Conservation (phyloP, 2,888 invertebrate species). For the Cerceris ruficornis region DNA sequence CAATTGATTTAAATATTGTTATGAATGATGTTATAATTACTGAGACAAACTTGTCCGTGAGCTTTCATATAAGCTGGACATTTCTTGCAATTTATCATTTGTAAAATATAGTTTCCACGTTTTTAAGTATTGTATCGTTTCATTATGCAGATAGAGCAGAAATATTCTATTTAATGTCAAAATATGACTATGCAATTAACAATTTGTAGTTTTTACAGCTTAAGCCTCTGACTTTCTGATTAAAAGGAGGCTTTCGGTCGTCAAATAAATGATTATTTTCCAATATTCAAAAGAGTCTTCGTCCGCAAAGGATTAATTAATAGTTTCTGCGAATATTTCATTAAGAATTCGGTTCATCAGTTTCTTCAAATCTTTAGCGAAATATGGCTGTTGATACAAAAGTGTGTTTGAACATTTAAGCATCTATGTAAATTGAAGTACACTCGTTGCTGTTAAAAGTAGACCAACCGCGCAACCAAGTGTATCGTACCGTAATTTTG, state of each 20-base stretch:
- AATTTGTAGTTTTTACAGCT: no score
- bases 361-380: not conserved
- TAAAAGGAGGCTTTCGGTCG: no score
- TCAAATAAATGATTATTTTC: no score
- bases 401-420: constrained; percentile 23
- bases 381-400: not conserved
- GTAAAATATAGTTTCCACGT: not conserved
- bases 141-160: no score
- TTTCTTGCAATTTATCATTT: not conserved
- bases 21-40: no score
- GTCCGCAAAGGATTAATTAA: not conserved
- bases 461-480: constrained; percentile 65
- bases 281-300: no score
- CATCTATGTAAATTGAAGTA: constrained; percentile 53
- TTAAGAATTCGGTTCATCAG: not conserved
- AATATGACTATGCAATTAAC: no score
- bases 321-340: not conserved
- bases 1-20: no score
- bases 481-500: constrained; percentile 66
- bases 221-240: no score
- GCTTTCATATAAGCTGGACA: no score
- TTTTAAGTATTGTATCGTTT: not conserved
- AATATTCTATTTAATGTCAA: no score
- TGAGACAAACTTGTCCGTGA: no score
- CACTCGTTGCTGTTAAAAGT: constrained; percentile 40